phyloP scores from a whole-genome alignment of 2,888 invertebrate species.

The Drosophila cracens region DNA sequence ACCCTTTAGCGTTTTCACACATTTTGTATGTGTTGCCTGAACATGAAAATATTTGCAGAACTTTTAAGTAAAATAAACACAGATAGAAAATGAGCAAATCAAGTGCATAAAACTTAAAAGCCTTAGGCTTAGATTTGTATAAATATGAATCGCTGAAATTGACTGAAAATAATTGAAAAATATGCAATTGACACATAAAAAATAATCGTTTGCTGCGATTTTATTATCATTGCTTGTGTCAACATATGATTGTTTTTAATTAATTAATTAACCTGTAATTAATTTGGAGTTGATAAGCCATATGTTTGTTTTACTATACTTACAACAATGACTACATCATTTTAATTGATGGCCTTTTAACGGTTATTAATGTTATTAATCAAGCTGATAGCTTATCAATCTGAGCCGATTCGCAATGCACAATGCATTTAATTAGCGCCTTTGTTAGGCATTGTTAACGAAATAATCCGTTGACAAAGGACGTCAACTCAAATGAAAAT shows the following conservation, averaged over 20 bases:
- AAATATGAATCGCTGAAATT: background rate
- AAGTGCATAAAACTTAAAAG: background rate
- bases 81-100: background rate
- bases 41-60: conserved; percentile 44
- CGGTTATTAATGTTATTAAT: conserved; percentile 17
- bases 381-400: conserved; percentile 6
- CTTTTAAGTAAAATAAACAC: conserved; percentile 31
- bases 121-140: background rate
- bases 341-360: background rate
- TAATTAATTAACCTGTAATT: conserved; percentile 62
- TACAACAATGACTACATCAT: conserved; percentile 3
- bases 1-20: conserved; percentile 51
- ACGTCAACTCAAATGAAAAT: background rate
- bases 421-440: conserved; percentile 22
- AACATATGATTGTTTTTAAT: conserved; percentile 53
- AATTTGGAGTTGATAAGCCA: conserved; percentile 39
- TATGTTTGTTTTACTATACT: conserved; percentile 13
- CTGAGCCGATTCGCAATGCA: background rate
- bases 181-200: background rate
- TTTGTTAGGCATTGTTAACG: background rate
- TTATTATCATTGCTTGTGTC: conserved; percentile 7
- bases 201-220: conserved; percentile 1
- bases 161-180: background rate
- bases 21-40: conserved; percentile 25
- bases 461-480: background rate